Percentiles rank a stretch among this genome's conserved stretches.
phyloP scores from a whole-genome alignment of 2,888 invertebrate genomes.

The Himalopsyche anomala region DNA sequence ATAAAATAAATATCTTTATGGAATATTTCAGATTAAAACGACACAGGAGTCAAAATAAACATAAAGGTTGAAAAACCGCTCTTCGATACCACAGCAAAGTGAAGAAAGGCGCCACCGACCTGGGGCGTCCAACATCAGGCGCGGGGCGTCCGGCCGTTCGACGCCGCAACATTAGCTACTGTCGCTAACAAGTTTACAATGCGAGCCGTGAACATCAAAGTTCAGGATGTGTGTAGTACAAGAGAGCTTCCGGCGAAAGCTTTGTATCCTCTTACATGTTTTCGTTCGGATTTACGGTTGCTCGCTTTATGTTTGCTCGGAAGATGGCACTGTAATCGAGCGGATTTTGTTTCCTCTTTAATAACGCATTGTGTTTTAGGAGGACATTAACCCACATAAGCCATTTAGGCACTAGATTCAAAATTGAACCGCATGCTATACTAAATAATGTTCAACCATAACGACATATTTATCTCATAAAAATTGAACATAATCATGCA shows the following conservation, averaged over 20 bases:
- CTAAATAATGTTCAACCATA: no score
- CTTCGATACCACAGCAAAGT: constrained; percentile 56
- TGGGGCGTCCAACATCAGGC: constrained; percentile 44
- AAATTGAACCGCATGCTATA: no score
- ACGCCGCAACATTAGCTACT: constrained; percentile 59
- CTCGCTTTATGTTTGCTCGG: constrained; percentile 27
- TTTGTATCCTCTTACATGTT: constrained; percentile 49
- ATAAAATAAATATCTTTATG: no score
- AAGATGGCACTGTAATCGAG: constrained; percentile 42
- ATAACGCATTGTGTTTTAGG: constrained; percentile 12
- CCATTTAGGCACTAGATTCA: no score
- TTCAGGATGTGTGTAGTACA: constrained; percentile 53
- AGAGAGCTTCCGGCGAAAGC: constrained; percentile 52
- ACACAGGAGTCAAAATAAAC: not conserved
- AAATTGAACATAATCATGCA: no score
- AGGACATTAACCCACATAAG: not conserved
- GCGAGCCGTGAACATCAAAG: constrained; percentile 58
- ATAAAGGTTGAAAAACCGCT: constrained; percentile 28
- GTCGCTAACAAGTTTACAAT: constrained; percentile 59
- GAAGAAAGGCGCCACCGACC: constrained; percentile 41
- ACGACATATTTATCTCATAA: no score
- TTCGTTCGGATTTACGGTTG: constrained; percentile 33
- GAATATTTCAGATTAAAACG: constrained; percentile 15
- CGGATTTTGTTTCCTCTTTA: constrained; percentile 35
- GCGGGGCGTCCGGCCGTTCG: constrained; percentile 48